Base-by-base conservation (phyloP, 2,888 invertebrate species). In the Clivina fossor region DNA sequence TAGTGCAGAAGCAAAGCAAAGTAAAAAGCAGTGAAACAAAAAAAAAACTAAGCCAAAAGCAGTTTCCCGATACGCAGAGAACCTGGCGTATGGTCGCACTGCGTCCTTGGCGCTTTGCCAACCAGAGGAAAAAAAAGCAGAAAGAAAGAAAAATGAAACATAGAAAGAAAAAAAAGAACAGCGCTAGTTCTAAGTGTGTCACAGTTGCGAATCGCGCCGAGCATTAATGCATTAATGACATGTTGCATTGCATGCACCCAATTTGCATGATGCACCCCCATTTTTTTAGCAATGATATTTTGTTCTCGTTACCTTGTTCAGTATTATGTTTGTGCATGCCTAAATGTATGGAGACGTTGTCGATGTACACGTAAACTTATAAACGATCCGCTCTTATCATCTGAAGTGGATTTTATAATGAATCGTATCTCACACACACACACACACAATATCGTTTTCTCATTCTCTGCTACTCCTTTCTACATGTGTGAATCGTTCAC, bases 81-180 rank as follows among this genome's bases (percentile, higher is more conserved):
- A 41, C 40, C 48, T 49, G 40, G 48, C 48, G 33, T 41, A 48
- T 43, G 56, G 64, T 65, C 69, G 71, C 71, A 73, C 63, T 73
- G 73, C 73, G 72, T 66, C 71, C 66, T 66, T 73, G 73, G 73
- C 70, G 59, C 58, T 50, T 56, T 58, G 71, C 72, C 72, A 72
- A 68, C 20, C n/a, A n/a, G 13, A 22, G 16, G 9, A 13, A 13
- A 57, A n/a, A n/a, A n/a, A n/a, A 57, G 41, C 35, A 53, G 49
- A 38, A 38, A 9, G 16, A 53, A 13, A 32, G 9, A 32, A 57
- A 40, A 40, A 22, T 40, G 40, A 20, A 22, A 20, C 40, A 40
- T 13, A 5, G 5, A 26, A 5, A 26, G 26, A 8, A 30, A 9
- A 30, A 22, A 48, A 33, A 28, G 35, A 47, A 35, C 35, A 24